Conservation (phyloP, 2,797 vertebrate genomes). For the Etheostoma nigrum region DNA sequence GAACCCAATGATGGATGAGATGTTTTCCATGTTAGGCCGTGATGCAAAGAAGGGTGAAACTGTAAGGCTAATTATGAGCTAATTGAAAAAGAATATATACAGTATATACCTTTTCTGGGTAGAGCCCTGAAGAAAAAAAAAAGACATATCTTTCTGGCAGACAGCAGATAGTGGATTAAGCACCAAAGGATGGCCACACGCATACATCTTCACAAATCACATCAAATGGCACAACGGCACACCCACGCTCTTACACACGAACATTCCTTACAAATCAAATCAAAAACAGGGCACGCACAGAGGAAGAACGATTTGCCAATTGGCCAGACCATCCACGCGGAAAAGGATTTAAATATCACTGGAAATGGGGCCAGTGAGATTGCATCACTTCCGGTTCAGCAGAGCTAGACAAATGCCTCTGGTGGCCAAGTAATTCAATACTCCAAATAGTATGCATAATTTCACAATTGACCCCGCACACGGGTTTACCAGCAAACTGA, state of each 20-base stretch:
- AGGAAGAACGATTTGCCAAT: constrained; percentile 64
- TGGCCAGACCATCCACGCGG: constrained; percentile 68
- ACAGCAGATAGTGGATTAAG: constrained; percentile 67
- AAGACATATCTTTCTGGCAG: constrained; percentile 40
- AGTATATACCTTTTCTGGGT: constrained; percentile 13
- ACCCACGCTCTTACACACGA: constrained; percentile 62
- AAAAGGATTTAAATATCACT: constrained; percentile 84
- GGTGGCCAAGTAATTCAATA: constrained; percentile 74
- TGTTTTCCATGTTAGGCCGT: constrained; percentile 3
- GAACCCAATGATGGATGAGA: constrained; percentile 19
- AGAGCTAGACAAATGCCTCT: constrained; percentile 72
- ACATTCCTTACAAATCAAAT: constrained; percentile 72
- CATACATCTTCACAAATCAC: constrained; percentile 70
- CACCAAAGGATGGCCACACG: constrained; percentile 60
- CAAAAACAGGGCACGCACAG: constrained; percentile 56
- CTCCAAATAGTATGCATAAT: constrained; percentile 45
- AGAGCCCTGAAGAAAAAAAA: constrained; percentile 1
- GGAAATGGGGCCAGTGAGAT: constrained; percentile 77
- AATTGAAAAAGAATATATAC: constrained; percentile 14
- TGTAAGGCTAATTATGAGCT: constrained; percentile 34
- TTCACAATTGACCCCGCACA: constrained; percentile 48
- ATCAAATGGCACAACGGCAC: constrained; percentile 65
- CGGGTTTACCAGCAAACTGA: constrained; percentile 37
- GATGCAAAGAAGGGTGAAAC: constrained; percentile 21
- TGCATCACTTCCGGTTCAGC: constrained; percentile 81